Base-by-base conservation (phyloP, 1,140 invertebrate genomes). In the Saxidomus purpurata region DNA sequence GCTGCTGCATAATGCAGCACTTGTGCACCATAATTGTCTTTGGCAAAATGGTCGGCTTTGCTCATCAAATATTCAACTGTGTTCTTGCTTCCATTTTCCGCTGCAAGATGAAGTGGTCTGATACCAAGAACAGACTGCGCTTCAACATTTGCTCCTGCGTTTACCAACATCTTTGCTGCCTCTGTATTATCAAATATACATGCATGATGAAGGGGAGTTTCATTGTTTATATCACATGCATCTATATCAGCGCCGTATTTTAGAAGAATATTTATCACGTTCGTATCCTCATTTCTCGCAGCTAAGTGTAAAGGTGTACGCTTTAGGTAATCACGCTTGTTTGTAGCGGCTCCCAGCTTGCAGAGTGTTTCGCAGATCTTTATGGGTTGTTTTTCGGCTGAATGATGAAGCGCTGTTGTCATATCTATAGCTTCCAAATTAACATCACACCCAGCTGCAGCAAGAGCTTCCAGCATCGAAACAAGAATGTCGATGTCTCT, bases 1-100 rank as follows among this genome's bases (percentile, higher is more conserved):
- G 84, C 36, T 36, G 84, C 67, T 34, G 84, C 84, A 77, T 77
- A 86, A 59, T 86, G 84, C 1, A 86, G 15, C 1, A 67, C 36
- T n/a, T 40, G 40, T 71, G 84, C 67, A 13, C 71, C 49, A 25
- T 40, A 36, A 19, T 31, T 40, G 49, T 86, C 84, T 59, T 22
- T 38, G 8, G 52, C 67, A n/a, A 19, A 28, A 17, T n/a, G 0
- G 36, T 86, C 84, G 9, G 69, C 31, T 15, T 31, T 36, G 17
- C 15, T 38, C 8, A 17, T 13, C 11, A 86, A n/a, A 2, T 71
- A 76, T 77, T 59, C 17, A 31, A 86, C 55, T 9, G 76, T 34
- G 13, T 31, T 17, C 2, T 17, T 13, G 52, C 52, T 36, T 8
- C 84, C 84, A 55, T 86, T 76, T 43, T 86, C 84, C 8, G 69